A percentile compares a stretch with the other conserved stretches of the same genome.
Conservation (phyloP, 1,140 invertebrate species). For the Heterodera schachtii region DNA sequence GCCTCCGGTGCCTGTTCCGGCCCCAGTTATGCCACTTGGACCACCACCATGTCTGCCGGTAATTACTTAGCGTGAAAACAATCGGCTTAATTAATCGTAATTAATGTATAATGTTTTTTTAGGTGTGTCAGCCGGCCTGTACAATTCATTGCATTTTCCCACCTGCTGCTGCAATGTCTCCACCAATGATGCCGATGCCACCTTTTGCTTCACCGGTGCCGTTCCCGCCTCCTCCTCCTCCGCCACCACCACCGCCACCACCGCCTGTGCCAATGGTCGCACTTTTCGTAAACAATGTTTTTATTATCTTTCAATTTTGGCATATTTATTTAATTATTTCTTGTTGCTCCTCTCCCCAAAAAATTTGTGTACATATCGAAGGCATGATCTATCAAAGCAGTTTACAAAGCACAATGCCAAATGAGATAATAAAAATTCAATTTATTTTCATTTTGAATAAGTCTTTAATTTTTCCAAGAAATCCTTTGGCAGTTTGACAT, state of each 20-base stretch:
- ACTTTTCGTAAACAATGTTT: background rate
- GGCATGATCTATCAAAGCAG: no score
- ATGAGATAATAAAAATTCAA: no score
- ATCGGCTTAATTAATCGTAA: no score
- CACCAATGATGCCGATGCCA: background rate
- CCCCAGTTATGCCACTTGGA: background rate
- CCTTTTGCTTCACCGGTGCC: background rate
- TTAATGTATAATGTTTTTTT: background rate
- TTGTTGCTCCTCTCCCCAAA: no score
- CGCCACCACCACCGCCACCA: constrained; percentile 2
- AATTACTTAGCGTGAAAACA: background rate
- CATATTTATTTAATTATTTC: no score
- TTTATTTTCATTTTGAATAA: no score
- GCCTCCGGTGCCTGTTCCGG: background rate
- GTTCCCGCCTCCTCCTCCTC: background rate
- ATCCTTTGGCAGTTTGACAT: no score
- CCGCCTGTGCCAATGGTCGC: background rate
- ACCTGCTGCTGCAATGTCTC: background rate
- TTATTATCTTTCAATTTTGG: no score
- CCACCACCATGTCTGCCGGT: background rate
- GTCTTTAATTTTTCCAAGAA: no score
- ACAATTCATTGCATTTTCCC: constrained; percentile 29
- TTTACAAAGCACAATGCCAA: no score
- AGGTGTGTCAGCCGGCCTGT: constrained; percentile 23
- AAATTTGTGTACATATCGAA: no score